Evolutionary conservation across 1,140 invertebrate genomes (phyloP).

Genomic region (Caenorhabditis brenneri): DNA sequence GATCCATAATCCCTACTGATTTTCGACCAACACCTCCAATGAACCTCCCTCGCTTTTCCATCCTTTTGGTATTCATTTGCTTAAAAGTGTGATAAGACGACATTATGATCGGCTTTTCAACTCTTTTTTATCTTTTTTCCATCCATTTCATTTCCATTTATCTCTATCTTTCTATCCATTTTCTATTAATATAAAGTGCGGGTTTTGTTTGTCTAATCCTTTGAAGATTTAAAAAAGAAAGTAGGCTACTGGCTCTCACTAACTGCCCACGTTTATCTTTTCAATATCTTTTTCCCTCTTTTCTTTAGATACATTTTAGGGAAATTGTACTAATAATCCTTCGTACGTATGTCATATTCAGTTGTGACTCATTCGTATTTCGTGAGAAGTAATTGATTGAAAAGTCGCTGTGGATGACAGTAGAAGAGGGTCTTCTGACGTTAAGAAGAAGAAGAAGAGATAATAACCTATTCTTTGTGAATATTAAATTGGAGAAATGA

Average conservation of each 20-base stretch:
- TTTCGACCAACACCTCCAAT: too few species aligned
- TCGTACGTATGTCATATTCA: neutral
- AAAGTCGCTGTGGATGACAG: neutral
- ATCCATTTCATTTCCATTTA: too few species aligned
- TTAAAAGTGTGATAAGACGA: neutral
- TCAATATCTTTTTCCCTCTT: neutral
- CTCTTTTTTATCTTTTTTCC: neutral
- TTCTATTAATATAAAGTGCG: neutral
- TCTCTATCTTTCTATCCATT: neutral
- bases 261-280: neutral
- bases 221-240: neutral
- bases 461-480: conserved; percentile 21
- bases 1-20: too few species aligned
- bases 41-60: neutral
- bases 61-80: neutral
- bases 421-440: too few species aligned
- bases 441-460: neutral
- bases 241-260: too few species aligned
- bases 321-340: neutral
- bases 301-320: neutral
- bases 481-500: neutral
- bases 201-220: neutral
- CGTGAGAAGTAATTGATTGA: neutral
- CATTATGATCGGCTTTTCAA: neutral
- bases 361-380: neutral